Base-by-base conservation (phyloP, 1,140 invertebrate genomes). In the Uloborus diversus region DNA sequence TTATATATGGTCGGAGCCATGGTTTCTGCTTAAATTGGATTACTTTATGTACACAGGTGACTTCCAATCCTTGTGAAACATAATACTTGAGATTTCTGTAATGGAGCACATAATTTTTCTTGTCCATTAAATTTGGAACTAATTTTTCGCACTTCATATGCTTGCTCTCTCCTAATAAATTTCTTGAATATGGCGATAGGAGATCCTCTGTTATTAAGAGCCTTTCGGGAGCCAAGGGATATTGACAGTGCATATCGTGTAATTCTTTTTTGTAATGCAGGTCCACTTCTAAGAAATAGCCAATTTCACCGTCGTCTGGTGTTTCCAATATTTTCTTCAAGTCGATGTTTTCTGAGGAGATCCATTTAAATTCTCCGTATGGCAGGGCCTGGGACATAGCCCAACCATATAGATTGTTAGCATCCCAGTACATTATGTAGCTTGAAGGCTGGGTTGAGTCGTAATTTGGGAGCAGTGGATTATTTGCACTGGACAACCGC, bases 141-240 rank as follows among this genome's bases (percentile, higher is more conserved):
- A n/a, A n/a, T n/a, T n/a, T n/a, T n/a, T 23, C 35, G 88, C 89
- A 73, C 35, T 73, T 71, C 65, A 51, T 51, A 13, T 51, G n/a
- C 28, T 23, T 61, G 27, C 32, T n/a, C 17, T 27, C 14, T 1
- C 3, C 3, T 1, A 35, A 14, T 3, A 28, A 32, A 7, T 35
- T 37, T 17, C n/a, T 4, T 27, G 37, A 37, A 25, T 9, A 14
- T 9, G 69, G 57, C 4, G 53, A 73, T n/a, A 59, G 69, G 30
- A 62, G 64, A 30, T 85, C 47, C 33, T 13, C 20, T 27, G 13
- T 20, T 33, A 82, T 14, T 25, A 27, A 53, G 33, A 47, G 35
- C 51, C 73, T 80, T 82, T 87, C 84, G 49, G 87, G 84, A 65
- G 84, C 84, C 28, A 88, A 83, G 25, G 87, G 86, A 49, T 86